These are phyloP conservation scores for Psettodes erumei DNA, from an alignment of 2,113 vertebrate species.

Conservation along the genomic window DNA sequence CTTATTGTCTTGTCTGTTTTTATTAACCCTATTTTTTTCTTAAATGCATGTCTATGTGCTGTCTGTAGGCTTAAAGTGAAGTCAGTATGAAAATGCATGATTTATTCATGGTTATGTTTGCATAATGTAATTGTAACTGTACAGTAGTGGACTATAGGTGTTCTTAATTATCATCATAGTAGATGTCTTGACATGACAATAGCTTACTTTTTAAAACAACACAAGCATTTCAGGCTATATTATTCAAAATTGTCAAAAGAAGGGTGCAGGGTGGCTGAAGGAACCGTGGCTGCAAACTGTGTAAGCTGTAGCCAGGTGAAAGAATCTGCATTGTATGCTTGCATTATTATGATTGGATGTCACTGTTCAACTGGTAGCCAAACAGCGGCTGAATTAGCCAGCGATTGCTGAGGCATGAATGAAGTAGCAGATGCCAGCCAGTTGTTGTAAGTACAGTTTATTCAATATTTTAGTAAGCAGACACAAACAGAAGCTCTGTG, in stretches of 20 bases:
- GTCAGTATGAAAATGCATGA: neutral
- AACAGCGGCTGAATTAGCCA: slow-evolving; percentile 13
- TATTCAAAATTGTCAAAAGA: neutral
- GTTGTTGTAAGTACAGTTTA: neutral
- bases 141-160: too few species aligned
- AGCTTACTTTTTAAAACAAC: neutral
- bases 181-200: neutral
- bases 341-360: neutral
- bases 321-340: neutral
- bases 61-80: too few species aligned
- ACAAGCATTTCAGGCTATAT: neutral
- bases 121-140: neutral
- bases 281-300: neutral
- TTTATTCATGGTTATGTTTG: neutral
- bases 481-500: slow-evolving; percentile 10
- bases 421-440: neutral
- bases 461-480: neutral
- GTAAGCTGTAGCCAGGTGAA: neutral
- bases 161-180: neutral
- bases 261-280: neutral
- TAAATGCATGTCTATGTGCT: neutral
- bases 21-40: neutral
- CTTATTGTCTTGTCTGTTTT: neutral
- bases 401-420: slow-evolving; percentile 6
- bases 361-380: neutral